phyloP scores from a whole-genome alignment of 2,888 invertebrate species.

The Frankliniella intonsa region DNA sequence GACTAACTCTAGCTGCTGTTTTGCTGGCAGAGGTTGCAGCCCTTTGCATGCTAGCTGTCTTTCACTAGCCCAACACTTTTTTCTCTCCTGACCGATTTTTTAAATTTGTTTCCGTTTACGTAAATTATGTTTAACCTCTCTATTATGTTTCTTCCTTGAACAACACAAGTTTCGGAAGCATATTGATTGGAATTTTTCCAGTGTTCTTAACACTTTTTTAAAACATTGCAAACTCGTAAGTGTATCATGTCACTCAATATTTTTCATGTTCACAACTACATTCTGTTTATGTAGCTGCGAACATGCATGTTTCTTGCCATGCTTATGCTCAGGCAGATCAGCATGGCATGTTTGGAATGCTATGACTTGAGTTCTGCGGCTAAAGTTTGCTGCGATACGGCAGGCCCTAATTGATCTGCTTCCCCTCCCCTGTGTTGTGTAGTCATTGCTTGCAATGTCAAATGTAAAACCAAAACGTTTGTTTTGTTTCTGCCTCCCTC shows the following conservation, averaged over 20 bases:
- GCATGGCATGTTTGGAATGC: slow-evolving; percentile 16
- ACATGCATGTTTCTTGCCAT: slow-evolving; percentile 6
- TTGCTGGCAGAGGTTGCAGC: not conserved
- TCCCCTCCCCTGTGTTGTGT: not conserved
- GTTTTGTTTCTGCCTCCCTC: slow-evolving; percentile 44
- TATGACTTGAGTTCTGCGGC: not conserved
- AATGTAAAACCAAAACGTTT: slow-evolving; percentile 32
- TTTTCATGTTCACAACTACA: no score
- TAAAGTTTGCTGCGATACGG: not conserved
- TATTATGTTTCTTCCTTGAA: not conserved
- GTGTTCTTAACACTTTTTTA: no score
- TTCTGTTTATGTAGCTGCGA: not conserved
- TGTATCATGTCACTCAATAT: no score
- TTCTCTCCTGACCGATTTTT: slow-evolving; percentile 5
- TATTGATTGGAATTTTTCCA: not conserved
- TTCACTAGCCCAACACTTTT: slow-evolving; percentile 6
- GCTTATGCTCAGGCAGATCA: not conserved
- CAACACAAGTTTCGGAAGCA: not conserved
- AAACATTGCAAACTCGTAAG: no score
- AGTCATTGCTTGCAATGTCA: slow-evolving; percentile 1
- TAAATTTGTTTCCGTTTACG: slow-evolving; percentile 30
- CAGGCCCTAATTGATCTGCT: not conserved
- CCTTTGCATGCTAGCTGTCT: slow-evolving; percentile 12
- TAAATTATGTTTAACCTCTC: slow-evolving; percentile 33
- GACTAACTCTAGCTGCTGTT: not conserved